phyloP scores from a whole-genome alignment of 2,888 invertebrate species.

The Drosophila meridionalis region DNA sequence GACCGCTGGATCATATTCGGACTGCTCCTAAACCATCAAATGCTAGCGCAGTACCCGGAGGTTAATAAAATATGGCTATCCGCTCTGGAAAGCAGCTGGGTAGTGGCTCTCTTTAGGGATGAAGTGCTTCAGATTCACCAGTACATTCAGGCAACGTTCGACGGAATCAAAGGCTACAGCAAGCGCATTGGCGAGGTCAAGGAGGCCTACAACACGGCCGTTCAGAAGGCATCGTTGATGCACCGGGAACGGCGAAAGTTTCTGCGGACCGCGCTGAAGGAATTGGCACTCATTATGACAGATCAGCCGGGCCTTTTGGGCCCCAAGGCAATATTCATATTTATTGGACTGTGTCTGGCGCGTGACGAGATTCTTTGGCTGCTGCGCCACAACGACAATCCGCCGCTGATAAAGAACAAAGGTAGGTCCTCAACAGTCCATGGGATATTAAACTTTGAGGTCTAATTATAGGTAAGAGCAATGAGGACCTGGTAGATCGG shows the following conservation, averaged over 20 bases:
- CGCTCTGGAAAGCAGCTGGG: slow-evolving; percentile 97
- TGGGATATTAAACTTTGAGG: background rate
- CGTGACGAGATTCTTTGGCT: slow-evolving; percentile 99
- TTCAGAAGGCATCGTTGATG: slow-evolving; percentile 95
- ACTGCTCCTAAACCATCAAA: slow-evolving; percentile 95
- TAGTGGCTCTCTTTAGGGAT: slow-evolving; percentile 97
- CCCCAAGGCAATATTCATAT: slow-evolving; percentile 97
- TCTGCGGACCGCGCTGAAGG: slow-evolving; percentile 96
- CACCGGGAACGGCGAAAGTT: slow-evolving; percentile 99
- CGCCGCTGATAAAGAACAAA: slow-evolving; percentile 94
- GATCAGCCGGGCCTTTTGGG: slow-evolving; percentile 98
- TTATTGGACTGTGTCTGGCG: slow-evolving; percentile 97
- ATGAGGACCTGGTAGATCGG: slow-evolving; percentile 97
- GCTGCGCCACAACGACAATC: slow-evolving; percentile 97
- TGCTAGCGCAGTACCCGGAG: slow-evolving; percentile 92
- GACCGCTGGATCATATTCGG: slow-evolving; percentile 99
- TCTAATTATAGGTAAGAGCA: slow-evolving; percentile 85
- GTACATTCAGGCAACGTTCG: slow-evolving; percentile 96
- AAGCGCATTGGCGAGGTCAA: slow-evolving; percentile 98
- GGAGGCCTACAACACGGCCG: slow-evolving; percentile 95
- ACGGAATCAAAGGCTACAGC: slow-evolving; percentile 96
- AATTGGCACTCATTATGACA: slow-evolving; percentile 96
- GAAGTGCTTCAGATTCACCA: slow-evolving; percentile 98
- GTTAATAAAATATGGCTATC: slow-evolving; percentile 96
- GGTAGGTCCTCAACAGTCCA: slow-evolving; percentile 82